These are phyloP conservation scores for Notarius lentiginosus DNA, from an alignment of 2,113 vertebrate species.

Conservation along the genomic window DNA sequence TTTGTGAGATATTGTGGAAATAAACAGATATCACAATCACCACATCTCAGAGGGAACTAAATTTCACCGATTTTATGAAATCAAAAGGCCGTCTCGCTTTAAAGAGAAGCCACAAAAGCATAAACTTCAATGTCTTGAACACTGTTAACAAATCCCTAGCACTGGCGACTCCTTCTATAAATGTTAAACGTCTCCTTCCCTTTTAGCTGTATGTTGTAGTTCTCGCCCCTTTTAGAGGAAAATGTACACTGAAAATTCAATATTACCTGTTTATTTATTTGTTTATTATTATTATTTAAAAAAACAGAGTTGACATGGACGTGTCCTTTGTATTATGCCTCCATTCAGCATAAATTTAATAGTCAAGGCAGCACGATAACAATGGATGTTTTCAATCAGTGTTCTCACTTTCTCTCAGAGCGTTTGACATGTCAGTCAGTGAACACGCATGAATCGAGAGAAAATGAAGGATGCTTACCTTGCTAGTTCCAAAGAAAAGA, in stretches of 20 bases:
- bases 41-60: too few relatives aligned
- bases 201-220: too few relatives aligned
- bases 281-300: too few relatives aligned
- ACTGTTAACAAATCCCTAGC: neutral
- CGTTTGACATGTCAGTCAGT: slow-evolving; percentile 2
- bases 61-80: too few relatives aligned
- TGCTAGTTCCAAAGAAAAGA: neutral
- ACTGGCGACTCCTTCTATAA: neutral
- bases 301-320: neutral
- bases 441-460: neutral
- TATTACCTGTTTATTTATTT: neutral
- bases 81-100: too few relatives aligned
- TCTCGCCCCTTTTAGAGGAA: neutral
- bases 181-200: neutral
- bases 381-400: neutral
- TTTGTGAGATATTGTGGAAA: too few relatives aligned
- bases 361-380: neutral
- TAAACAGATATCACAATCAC: too few relatives aligned
- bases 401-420: neutral
- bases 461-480: neutral
- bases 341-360: neutral
- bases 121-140: neutral
- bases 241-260: neutral
- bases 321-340: neutral
- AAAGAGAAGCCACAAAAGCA: neutral